phyloP scores from a whole-genome alignment of 2,888 invertebrate species.

The Phortica okadai region DNA sequence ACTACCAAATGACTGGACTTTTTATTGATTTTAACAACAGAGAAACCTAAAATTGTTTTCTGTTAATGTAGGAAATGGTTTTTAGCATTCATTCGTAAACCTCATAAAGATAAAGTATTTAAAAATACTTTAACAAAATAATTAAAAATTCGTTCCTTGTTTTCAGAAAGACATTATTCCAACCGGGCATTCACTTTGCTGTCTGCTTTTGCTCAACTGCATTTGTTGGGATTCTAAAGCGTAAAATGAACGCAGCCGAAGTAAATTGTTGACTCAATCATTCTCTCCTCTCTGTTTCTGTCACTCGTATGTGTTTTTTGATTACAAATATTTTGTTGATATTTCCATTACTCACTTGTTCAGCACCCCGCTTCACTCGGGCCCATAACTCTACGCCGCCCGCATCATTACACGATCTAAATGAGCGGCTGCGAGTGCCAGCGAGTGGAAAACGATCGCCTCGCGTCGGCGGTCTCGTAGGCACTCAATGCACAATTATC shows the following conservation, averaged over 20 bases:
- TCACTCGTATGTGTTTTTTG: background rate
- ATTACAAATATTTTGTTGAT: background rate
- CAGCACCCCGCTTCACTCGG: no score
- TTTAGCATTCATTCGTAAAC: no score
- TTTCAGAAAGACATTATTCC: background rate
- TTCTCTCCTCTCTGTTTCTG: background rate
- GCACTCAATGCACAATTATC: background rate
- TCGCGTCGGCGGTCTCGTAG: background rate
- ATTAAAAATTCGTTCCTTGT: no score
- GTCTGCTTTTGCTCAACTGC: background rate
- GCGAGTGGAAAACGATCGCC: background rate
- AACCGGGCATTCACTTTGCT: background rate
- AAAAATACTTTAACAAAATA: no score
- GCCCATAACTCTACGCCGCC: background rate
- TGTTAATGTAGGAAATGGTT: no score
- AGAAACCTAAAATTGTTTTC: no score
- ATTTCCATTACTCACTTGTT: no score
- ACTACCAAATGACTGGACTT: no score
- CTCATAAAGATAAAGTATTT: no score
- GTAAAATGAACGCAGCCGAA: no score
- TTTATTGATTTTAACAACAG: no score
- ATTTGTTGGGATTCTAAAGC: background rate
- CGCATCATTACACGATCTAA: conserved; percentile 10
- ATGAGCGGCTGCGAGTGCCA: background rate
- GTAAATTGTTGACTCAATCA: background rate